Evolutionary conservation across 2,797 vertebrate species (phyloP).

Genomic region (Gambelia wislizenii): DNA sequence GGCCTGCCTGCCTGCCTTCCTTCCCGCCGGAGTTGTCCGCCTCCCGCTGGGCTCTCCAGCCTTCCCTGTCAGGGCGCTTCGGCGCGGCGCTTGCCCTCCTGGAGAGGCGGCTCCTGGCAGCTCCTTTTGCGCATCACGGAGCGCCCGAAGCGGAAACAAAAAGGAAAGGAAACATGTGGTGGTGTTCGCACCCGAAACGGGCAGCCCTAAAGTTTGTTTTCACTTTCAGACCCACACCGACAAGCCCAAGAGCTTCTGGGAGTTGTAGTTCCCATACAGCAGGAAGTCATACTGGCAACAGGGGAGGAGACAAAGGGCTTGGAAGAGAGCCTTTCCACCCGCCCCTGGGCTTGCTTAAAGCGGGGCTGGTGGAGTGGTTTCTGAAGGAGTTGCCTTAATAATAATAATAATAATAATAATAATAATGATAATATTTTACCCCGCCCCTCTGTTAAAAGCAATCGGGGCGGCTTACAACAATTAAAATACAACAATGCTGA

Average conservation of each 20-base stretch:
- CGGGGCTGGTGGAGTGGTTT: no score
- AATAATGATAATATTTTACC: no score
- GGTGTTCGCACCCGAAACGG: conserved; percentile 45
- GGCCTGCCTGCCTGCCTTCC: not conserved
- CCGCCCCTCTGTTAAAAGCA: no score
- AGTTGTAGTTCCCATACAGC: conserved; percentile 71
- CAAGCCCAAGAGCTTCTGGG: conserved; percentile 68
- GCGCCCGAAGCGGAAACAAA: conserved; percentile 60
- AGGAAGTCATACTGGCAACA: conserved; percentile 59
- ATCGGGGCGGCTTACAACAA: no score
- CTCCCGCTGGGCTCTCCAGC: not conserved
- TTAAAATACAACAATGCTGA: no score
- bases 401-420: no score
- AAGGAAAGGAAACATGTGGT: conserved; percentile 70
- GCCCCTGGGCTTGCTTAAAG: no score
- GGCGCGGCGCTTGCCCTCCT: not conserved
- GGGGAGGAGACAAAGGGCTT: not conserved
- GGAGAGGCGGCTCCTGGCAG: not conserved
- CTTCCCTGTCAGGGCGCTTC: not conserved
- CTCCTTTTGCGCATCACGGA: not conserved
- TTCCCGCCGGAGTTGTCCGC: not conserved
- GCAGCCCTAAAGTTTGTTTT: conserved; percentile 75
- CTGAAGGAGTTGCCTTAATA: no score
- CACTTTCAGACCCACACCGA: conserved; percentile 75
- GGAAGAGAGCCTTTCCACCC: no score